Conservation (phyloP, 2,888 invertebrate genomes). For the Lymantria dispar region DNA sequence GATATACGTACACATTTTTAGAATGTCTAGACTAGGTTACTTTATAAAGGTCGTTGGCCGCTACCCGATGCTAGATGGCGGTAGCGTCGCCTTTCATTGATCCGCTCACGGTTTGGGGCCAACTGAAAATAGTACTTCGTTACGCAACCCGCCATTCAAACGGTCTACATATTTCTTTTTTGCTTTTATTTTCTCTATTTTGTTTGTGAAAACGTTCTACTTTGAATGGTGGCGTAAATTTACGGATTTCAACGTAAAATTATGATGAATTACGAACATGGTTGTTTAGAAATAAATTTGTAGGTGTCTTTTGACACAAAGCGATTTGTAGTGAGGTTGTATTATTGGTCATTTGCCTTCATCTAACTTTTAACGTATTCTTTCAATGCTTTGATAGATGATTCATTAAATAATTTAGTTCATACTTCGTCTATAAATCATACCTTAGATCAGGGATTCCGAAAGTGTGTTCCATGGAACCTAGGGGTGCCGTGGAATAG, state of each 20-base stretch:
- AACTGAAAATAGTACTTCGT: conserved; percentile 53
- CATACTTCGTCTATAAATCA: too few species aligned
- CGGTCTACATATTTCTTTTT: conserved; percentile 17
- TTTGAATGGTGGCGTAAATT: not conserved
- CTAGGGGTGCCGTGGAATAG: too few species aligned
- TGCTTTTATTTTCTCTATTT: conserved; percentile 19
- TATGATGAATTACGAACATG: not conserved
- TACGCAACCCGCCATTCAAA: conserved; percentile 35
- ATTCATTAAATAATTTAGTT: too few species aligned
- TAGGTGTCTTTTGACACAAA: too few species aligned
- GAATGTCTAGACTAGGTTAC: conserved; percentile 35
- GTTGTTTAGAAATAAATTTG: too few species aligned
- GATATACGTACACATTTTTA: conserved; percentile 25
- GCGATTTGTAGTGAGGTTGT: too few species aligned
- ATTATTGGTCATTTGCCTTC: too few species aligned
- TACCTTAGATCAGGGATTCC: too few species aligned
- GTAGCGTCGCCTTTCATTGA: conserved; percentile 54
- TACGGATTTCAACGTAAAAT: not conserved
- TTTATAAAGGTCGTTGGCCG: conserved; percentile 37
- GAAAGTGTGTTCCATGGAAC: too few species aligned
- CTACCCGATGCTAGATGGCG: conserved; percentile 55
- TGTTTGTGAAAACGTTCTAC: not conserved
- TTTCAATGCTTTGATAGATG: too few species aligned
- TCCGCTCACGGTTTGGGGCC: conserved; percentile 42
- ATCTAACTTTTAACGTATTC: too few species aligned